Evolutionary conservation across 2,888 invertebrate species (phyloP), one percentile per base, ranked within the genome.

Genomic region (Sarcophaga rosellei): DNA sequence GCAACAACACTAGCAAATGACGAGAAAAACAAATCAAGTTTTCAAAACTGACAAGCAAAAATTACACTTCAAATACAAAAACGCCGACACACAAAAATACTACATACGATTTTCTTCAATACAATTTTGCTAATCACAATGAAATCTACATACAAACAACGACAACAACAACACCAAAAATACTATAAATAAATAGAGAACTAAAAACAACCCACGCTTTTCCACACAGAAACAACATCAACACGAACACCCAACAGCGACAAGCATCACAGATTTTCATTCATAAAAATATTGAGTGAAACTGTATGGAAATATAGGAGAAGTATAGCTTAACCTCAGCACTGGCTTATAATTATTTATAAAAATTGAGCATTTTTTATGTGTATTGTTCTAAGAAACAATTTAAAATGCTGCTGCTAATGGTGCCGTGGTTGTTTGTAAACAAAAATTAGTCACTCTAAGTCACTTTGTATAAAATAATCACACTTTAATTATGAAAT

Each of bases 1-100:
- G 12, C 15, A 47, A n/a, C n/a, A n/a, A n/a, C n/a, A n/a, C n/a
- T n/a, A n/a, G n/a, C n/a, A n/a, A n/a, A 47, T 15, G 47, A 47
- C 12, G 15, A 47, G 8, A 11, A 15, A 47, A 73, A 73, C 77
- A 53, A 73, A 76, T 25, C 81, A 85, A 72, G 85, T 85, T 85
- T 85, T 84, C 81, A 77, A 81, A 85, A 81, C 59, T 81, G 81
- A 81, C 81, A 81, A 81, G 85, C 85, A 77, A 76, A 85, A 77
- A 85, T 85, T 85, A 77, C 73, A 85, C 81, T 85, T 85, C 77
- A 85, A 85, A 77, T 74, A 85, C 68, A 77, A 81, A 85, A 85
- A 81, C 85, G 77, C 85, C 85, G 85, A 85, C 85, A 85, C 85
- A 85, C 81, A 85, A 74, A 81, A 81, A 35, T 35, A 35, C 35